These are phyloP conservation scores for Blastobasis adustella DNA, from an alignment of 2,888 invertebrate genomes.

Conservation along the genomic window DNA sequence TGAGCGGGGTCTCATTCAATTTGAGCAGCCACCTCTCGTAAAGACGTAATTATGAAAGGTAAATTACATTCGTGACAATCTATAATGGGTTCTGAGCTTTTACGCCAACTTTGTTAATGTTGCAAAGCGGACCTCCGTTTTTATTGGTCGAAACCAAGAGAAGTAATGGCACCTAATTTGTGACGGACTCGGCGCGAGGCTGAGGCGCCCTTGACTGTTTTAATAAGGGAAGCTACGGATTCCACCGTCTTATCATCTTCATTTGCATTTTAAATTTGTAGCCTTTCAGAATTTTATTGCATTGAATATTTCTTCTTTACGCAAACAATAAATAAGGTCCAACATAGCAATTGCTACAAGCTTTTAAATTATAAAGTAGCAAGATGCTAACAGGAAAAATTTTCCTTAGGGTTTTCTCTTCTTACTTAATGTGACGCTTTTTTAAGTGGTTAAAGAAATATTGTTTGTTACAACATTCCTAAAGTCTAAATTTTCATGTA, in stretches of 20 bases:
- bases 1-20: constrained; percentile 15
- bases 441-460: too few species aligned
- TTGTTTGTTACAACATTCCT: too few species aligned
- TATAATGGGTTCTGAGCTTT: constrained; percentile 4
- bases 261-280: not conserved
- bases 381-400: too few species aligned
- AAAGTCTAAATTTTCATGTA: too few species aligned
- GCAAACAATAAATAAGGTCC: too few species aligned
- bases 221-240: not conserved
- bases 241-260: too few species aligned
- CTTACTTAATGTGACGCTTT: too few species aligned
- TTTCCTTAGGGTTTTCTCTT: too few species aligned
- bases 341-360: too few species aligned
- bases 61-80: constrained; percentile 10
- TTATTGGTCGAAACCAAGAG: not conserved
- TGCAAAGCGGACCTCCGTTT: not conserved
- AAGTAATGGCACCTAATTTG: constrained; percentile 2
- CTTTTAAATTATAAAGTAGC: too few species aligned
- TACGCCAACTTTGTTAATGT: not conserved
- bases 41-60: constrained; percentile 10
- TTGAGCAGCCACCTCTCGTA: constrained; percentile 1
- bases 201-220: not conserved
- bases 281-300: not conserved
- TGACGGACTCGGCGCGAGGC: not conserved
- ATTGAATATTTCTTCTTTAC: too few species aligned